Percentiles rank a stretch among this genome's conserved stretches.
These are phyloP conservation scores for Actinemys pallida DNA, from an alignment of 2,113 vertebrate genomes.

Conservation along the genomic window DNA sequence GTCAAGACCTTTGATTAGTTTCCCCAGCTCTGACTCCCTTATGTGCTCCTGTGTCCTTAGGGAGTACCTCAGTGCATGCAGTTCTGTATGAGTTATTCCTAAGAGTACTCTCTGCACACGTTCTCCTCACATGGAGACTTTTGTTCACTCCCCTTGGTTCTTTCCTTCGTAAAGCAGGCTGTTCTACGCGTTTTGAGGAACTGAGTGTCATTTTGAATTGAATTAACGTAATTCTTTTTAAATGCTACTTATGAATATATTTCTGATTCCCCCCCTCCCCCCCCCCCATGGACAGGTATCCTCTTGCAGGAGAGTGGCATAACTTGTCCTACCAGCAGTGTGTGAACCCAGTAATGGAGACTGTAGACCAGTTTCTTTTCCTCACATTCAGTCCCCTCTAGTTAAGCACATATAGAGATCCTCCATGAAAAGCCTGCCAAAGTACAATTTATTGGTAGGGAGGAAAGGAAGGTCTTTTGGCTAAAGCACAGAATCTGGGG, in stretches of 20 bases:
- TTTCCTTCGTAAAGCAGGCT: neutral
- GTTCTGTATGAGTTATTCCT: neutral
- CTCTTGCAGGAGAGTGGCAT: neutral
- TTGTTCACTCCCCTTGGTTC: neutral
- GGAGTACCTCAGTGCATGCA: neutral
- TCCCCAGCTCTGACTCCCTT: neutral
- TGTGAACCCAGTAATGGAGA: neutral
- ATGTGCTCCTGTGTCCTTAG: neutral
- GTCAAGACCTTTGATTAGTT: rapidly evolving
- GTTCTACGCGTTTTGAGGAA: neutral
- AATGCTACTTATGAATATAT: neutral
- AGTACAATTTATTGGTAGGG: neutral
- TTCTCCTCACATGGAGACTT: neutral
- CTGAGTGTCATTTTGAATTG: neutral
- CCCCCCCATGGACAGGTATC: neutral
- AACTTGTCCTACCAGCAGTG: neutral
- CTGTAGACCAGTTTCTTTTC: neutral
- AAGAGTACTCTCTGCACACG: neutral
- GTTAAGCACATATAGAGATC: neutral
- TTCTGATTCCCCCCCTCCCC: neutral
- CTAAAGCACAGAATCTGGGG: neutral
- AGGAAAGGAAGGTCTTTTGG: neutral
- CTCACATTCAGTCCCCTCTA: neutral
- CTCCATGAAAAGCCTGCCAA: neutral
- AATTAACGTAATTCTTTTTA: neutral